Evolutionary conservation across 2,113 vertebrate genomes (phyloP).

Genomic region (Anthoscopus minutus): DNA sequence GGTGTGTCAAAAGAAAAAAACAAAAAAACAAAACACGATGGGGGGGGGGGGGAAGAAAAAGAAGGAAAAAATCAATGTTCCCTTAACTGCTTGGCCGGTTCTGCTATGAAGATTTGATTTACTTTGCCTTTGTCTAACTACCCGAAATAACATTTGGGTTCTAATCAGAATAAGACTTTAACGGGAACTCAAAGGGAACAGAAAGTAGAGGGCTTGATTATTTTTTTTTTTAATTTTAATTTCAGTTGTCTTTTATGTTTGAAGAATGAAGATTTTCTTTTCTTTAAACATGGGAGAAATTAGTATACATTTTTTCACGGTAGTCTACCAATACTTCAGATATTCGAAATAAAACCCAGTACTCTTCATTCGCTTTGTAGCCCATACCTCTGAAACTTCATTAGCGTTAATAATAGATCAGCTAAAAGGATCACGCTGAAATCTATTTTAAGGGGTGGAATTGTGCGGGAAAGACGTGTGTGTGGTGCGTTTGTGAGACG

Average conservation of each 20-base stretch:
- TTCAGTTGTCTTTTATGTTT: neutral
- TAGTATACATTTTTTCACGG: neutral
- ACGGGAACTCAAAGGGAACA: neutral
- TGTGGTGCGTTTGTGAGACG: neutral
- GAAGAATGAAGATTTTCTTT: neutral
- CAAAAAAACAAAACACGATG: neutral
- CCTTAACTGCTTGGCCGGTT: neutral
- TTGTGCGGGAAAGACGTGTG: constrained; percentile 14
- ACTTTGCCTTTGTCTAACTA: neutral
- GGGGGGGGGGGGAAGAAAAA: accelerated
- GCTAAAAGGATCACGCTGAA: constrained; percentile 19
- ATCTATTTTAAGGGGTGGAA: constrained; percentile 20
- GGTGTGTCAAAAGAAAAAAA: neutral
- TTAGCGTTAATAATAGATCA: constrained; percentile 56
- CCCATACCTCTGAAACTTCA: constrained; percentile 18
- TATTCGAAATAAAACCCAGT: neutral
- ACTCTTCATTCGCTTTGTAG: neutral
- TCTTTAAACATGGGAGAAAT: neutral
- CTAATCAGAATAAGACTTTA: neutral
- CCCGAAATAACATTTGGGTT: neutral
- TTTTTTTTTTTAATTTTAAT: neutral
- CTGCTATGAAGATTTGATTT: neutral
- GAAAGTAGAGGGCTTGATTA: neutral
- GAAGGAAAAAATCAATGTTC: neutral
- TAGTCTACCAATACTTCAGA: neutral